Evolutionary conservation across 1,140 invertebrate genomes (phyloP).

Genomic region (Drosophila virilis): DNA sequence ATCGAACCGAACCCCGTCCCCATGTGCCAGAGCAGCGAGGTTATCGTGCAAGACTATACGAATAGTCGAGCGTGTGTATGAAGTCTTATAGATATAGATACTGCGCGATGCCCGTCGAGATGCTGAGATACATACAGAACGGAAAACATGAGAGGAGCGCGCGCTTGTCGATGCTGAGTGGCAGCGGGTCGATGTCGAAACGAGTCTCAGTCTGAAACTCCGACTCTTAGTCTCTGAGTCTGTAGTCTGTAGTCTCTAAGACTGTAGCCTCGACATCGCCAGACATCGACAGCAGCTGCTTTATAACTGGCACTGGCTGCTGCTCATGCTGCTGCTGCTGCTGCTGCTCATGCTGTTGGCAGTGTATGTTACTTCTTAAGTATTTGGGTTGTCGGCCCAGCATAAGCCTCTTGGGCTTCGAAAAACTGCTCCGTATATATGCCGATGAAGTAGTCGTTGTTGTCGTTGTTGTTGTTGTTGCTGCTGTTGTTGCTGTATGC

Average conservation of each 20-base stretch:
- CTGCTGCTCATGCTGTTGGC: neutral
- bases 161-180: slow-evolving; percentile 27
- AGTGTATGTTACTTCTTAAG: slow-evolving; percentile 47
- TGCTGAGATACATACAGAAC: slow-evolving; percentile 42
- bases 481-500: slow-evolving; percentile 18
- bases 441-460: neutral
- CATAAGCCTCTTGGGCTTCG: slow-evolving; percentile 73
- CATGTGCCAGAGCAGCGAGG: slow-evolving; percentile 21
- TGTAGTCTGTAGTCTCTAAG: slow-evolving; percentile 4
- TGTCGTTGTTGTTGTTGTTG: slow-evolving; percentile 15
- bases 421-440: slow-evolving; percentile 34
- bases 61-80: slow-evolving; percentile 35
- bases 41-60: slow-evolving; percentile 50
- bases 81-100: slow-evolving; percentile 46
- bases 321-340: neutral
- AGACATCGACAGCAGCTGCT: slow-evolving; percentile 42
- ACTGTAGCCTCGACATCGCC: slow-evolving; percentile 46
- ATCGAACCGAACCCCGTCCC: slow-evolving; percentile 12
- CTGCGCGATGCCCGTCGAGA: slow-evolving; percentile 2
- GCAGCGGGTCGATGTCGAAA: slow-evolving; percentile 39
- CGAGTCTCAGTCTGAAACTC: slow-evolving; percentile 41
- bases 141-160: neutral
- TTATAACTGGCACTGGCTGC: slow-evolving; percentile 2
- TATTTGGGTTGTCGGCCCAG: slow-evolving; percentile 65
- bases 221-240: slow-evolving; percentile 13